Evolutionary conservation across 2,888 invertebrate genomes (phyloP), one percentile per base, ranked within the genome.

Genomic region (Coelinius sp.): DNA sequence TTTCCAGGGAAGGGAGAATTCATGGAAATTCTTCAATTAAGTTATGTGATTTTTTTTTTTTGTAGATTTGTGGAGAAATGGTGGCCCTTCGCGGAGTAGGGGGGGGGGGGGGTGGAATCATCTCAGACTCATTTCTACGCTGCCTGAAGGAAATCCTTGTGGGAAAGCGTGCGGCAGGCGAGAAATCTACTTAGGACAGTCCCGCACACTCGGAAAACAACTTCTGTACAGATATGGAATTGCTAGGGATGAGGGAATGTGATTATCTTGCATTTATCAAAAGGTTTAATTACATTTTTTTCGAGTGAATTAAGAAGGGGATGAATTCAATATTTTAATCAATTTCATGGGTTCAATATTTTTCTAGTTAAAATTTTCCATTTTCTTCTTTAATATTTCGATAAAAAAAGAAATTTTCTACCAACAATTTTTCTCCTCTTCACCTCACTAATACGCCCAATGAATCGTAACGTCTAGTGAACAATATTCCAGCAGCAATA

Each of bases 1-100:
- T 27, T 31, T 56, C 14, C 10, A 20, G 14, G 80, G 80, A n/a
- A n/a, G n/a, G n/a, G n/a, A n/a, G n/a, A 84, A 83, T 86, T 86
- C 85, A 85, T 85, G 87, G 86, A 86, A 86, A 86, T 87, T 86
- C 85, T 86, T 87, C 86, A 87, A 87, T 88, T 84, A 84, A 85
- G 84, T 86, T 85, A 86, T 86, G 10, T 27, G 6, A 7, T 86
- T 86, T 85, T 82, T 79, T 85, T 85, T 81, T n/a, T 80, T 75
- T 77, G 70, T n/a, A n/a, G 70, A 71, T 72, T 73, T 75, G 71
- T n/a, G n/a, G n/a, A n/a, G n/a, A n/a, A n/a, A n/a, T n/a, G n/a
- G n/a, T n/a, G n/a, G n/a, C n/a, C n/a, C n/a, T n/a, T n/a, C n/a
- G n/a, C n/a, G 59, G n/a, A 67, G 68, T 67, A 68, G 70, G 56